These are phyloP conservation scores for Lasaia peninsularis DNA, from an alignment of 1,140 invertebrate genomes.

Conservation along the genomic window DNA sequence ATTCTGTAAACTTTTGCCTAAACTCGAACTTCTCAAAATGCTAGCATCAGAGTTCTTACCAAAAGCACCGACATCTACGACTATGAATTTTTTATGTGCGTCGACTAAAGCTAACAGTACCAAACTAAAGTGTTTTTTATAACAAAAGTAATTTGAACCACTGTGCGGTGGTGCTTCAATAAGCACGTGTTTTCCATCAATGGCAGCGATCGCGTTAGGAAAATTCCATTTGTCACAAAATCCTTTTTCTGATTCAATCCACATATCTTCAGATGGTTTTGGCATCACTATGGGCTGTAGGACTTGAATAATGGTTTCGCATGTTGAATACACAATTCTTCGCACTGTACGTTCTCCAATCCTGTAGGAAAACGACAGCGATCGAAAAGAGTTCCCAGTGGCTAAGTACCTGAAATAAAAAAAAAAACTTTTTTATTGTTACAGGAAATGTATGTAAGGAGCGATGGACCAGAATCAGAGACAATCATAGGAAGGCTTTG, in stretches of 20 bases:
- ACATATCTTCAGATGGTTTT: slow-evolving; percentile 16
- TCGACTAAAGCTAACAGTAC: slow-evolving; percentile 23
- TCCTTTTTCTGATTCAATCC: slow-evolving; percentile 19
- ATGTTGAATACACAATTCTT: slow-evolving; percentile 23
- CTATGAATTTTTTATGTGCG: slow-evolving; percentile 23
- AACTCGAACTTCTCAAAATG: slow-evolving; percentile 17
- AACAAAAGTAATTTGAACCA: slow-evolving; percentile 21
- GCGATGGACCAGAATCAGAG: slow-evolving; percentile 15
- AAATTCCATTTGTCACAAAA: slow-evolving; percentile 23
- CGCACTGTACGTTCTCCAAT: slow-evolving; percentile 26
- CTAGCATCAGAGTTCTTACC: slow-evolving; percentile 23
- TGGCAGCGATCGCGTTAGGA: slow-evolving; percentile 20
- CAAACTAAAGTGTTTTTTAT: slow-evolving; percentile 17
- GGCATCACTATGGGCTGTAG: slow-evolving; percentile 15
- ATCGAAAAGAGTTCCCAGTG: slow-evolving; percentile 30
- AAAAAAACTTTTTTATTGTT: slow-evolving; percentile 12
- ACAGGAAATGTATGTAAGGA: slow-evolving; percentile 13
- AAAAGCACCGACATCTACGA: slow-evolving; percentile 22
- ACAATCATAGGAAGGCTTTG: slow-evolving; percentile 12
- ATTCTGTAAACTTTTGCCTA: slow-evolving; percentile 11
- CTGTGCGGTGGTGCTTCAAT: slow-evolving; percentile 18
- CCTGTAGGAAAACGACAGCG: slow-evolving; percentile 25
- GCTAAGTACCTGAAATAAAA: slow-evolving; percentile 30
- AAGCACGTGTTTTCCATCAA: slow-evolving; percentile 23
- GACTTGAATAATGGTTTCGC: slow-evolving; percentile 15